A percentile compares a stretch with the other conserved stretches of the same genome.
These are phyloP conservation scores for Gymnobelideus leadbeateri DNA, from an alignment of 2,113 vertebrate species.

Conservation along the genomic window DNA sequence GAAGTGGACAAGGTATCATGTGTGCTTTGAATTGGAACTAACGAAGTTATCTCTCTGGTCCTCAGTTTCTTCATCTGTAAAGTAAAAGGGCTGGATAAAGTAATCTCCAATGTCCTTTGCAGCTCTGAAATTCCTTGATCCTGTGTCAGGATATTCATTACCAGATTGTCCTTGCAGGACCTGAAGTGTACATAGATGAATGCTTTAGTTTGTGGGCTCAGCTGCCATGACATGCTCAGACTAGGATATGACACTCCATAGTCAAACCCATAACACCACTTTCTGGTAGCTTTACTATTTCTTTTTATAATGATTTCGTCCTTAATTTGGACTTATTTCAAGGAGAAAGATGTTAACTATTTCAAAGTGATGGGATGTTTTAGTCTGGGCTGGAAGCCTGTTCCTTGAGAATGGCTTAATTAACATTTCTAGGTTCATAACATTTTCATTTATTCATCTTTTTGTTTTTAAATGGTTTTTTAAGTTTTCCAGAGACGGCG, in stretches of 20 bases:
- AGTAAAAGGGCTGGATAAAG: background rate
- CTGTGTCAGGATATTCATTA: slow-evolving; percentile 22
- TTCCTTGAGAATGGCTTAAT: slow-evolving; percentile 84
- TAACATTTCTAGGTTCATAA: slow-evolving; percentile 87
- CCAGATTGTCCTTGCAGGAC: slow-evolving; percentile 53
- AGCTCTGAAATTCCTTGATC: slow-evolving; percentile 40
- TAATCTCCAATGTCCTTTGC: slow-evolving; percentile 57
- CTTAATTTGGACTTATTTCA: slow-evolving; percentile 80
- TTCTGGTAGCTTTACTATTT: slow-evolving; percentile 76
- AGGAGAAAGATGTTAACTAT: slow-evolving; percentile 80
- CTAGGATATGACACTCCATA: slow-evolving; percentile 55
- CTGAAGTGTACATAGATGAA: slow-evolving; percentile 24
- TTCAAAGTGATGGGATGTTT: slow-evolving; percentile 82
- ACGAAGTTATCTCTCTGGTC: background rate
- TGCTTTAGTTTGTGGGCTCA: slow-evolving; percentile 65
- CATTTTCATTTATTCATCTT: slow-evolving; percentile 88
- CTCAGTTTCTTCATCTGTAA: slow-evolving; percentile 31
- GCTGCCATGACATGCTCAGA: slow-evolving; percentile 62
- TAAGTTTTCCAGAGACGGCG: slow-evolving; percentile 84
- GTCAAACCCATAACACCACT: slow-evolving; percentile 68
- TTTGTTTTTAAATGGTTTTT: slow-evolving; percentile 86
- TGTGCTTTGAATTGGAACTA: background rate
- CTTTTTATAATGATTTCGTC: slow-evolving; percentile 79
- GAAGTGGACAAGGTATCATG: background rate
- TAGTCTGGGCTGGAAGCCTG: slow-evolving; percentile 82